These are phyloP conservation scores for Galbula dea DNA, from an alignment of 2,113 vertebrate species.

Conservation along the genomic window DNA sequence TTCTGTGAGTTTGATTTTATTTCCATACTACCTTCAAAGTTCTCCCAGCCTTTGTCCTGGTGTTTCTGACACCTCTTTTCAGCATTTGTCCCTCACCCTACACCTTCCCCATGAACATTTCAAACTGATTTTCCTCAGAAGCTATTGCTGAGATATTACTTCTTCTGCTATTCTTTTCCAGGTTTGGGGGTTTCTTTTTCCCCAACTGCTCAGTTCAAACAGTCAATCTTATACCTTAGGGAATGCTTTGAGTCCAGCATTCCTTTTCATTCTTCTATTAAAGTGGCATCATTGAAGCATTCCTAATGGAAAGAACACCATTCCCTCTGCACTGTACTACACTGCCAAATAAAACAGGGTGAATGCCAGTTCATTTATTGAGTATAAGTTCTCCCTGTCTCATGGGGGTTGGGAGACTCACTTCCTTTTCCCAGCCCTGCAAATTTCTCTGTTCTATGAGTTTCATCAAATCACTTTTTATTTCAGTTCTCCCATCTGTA, in stretches of 20 bases:
- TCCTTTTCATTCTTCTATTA: slow-evolving; percentile 8
- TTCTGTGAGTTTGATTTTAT: background rate
- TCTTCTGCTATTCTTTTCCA: background rate
- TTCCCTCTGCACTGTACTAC: background rate
- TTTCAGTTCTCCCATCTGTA: background rate
- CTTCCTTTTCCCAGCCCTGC: background rate
- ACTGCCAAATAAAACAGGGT: background rate
- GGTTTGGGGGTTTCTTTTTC: background rate
- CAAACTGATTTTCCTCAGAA: background rate
- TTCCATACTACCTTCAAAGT: background rate
- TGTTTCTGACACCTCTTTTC: background rate
- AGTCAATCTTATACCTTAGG: background rate
- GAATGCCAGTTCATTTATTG: slow-evolving; percentile 8
- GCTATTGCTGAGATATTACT: background rate
- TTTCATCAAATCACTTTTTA: background rate
- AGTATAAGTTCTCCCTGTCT: background rate
- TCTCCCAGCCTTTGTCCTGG: background rate
- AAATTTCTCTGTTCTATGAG: background rate
- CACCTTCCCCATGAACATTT: background rate
- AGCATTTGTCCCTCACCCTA: background rate
- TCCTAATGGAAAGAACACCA: slow-evolving; percentile 31
- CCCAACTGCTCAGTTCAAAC: background rate
- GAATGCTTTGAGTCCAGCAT: background rate
- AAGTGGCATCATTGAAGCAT: slow-evolving; percentile 4
- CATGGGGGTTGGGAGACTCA: background rate